A percentile compares a stretch with the other conserved stretches of the same genome.
phyloP scores from a whole-genome alignment of 2,888 invertebrate species.

The Hybos culiciformis region DNA sequence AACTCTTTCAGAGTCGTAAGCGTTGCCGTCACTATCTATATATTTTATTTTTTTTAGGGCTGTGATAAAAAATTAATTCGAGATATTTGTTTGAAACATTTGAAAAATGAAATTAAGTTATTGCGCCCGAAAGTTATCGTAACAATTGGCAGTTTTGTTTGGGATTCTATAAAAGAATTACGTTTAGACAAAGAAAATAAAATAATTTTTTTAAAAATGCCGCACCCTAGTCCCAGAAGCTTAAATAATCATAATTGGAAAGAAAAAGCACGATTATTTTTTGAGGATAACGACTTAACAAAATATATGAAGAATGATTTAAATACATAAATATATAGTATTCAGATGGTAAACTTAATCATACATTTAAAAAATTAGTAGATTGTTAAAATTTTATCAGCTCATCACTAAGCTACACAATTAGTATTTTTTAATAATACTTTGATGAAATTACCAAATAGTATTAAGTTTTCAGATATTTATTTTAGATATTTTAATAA shows the following conservation, averaged over 20 bases:
- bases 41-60: constrained; percentile 39
- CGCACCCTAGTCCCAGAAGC: constrained; percentile 72
- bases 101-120: constrained; percentile 52
- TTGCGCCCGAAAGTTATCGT: constrained; percentile 59
- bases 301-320: constrained; percentile 20
- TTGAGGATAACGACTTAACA: constrained; percentile 23
- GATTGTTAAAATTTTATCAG: no score
- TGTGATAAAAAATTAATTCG: constrained; percentile 42
- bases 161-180: constrained; percentile 48
- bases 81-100: constrained; percentile 52
- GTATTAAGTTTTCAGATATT: no score
- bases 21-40: no score
- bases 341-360: no score
- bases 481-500: no score
- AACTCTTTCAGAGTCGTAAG: no score
- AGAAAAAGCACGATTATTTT: constrained; percentile 33
- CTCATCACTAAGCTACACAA: no score
- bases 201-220: constrained; percentile 41
- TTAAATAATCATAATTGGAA: constrained; percentile 72
- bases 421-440: no score
- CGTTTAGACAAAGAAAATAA: constrained; percentile 33
- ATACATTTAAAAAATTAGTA: no score
- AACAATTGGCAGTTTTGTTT: constrained; percentile 68
- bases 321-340: constrained; percentile 7
- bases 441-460: no score